Base-by-base conservation (phyloP, 1,140 invertebrate genomes). In the Pogonognathellus flavescens region DNA sequence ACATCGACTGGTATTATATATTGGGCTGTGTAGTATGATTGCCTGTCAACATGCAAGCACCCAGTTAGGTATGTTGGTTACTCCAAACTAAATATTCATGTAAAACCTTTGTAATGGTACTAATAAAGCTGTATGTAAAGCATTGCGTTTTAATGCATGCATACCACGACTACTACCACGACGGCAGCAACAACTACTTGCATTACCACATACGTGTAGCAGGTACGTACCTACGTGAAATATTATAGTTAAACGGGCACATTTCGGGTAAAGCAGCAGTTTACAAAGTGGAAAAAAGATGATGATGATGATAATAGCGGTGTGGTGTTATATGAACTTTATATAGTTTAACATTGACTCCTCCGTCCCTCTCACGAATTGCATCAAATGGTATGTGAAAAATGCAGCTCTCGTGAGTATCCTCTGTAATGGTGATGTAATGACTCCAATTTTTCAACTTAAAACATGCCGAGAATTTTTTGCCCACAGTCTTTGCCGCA, bases 381-480 rank as follows among this genome's bases (percentile, higher is more conserved):
- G 80, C 80, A 81, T 53, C 55, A 10, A 55, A 20, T 57, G 80
- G 80, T 55, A 81, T 81, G 80, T 81, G 53, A 53, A 59, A 53
- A 81, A 81, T 81, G 80, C 70, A 41, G 70, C 41, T 76, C 22
- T 66, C 62, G 62, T 80, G 72, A 52, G 72, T 52, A 80, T n/a
- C 50, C 80, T 55, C 80, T 81, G 80, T 81, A 55, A 81, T 81
- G 80, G 80, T 81, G 50, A 81, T 55, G 57, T 83, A 83, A 83
- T 83, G 82, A 83, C 82, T 83, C 82, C 82, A 66, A 83, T 83
- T 83, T 66, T 62, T 66, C 55, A 83, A 62, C 82, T 41, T 52
- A 62, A 53, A 50, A 76, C 84, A 81, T 53, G 50, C 50, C 50
- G 53, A 59, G 50, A 22, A 80, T 81, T 85, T 85, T 85, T 76